Conservation (phyloP, 2,113 vertebrate genomes). For the Cheirogaleus medius region DNA sequence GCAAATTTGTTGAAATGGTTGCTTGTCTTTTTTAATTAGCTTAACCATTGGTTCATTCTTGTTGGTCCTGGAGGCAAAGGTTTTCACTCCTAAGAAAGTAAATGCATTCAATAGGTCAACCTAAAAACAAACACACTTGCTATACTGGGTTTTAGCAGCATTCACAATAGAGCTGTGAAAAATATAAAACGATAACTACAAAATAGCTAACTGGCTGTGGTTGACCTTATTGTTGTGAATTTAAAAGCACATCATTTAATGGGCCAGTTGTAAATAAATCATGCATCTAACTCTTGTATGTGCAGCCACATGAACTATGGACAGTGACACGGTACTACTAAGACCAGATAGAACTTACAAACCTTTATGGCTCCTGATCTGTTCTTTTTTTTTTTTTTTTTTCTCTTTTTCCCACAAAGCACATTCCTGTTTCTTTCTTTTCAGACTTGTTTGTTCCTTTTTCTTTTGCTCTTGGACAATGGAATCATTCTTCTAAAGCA, state of each 20-base stretch:
- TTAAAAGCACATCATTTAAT: slow-evolving; percentile 46
- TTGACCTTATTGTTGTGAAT: slow-evolving; percentile 45
- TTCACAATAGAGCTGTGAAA: slow-evolving; percentile 3
- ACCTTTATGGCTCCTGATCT: neutral
- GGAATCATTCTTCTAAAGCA: slow-evolving; percentile 66
- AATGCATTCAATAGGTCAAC: slow-evolving; percentile 12
- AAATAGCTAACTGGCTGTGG: neutral
- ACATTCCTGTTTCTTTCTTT: slow-evolving; percentile 63
- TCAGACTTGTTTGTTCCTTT: slow-evolving; percentile 67
- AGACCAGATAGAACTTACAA: neutral
- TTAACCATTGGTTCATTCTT: slow-evolving; percentile 40
- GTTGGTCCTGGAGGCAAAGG: slow-evolving; percentile 42
- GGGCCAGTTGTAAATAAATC: slow-evolving; percentile 35
- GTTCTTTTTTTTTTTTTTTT: neutral
- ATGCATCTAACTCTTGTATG: neutral
- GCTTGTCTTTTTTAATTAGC: slow-evolving; percentile 33
- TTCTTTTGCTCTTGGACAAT: slow-evolving; percentile 72
- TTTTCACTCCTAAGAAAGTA: slow-evolving; percentile 49
- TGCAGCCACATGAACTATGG: neutral
- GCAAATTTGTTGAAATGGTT: slow-evolving; percentile 2
- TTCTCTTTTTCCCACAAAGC: neutral
- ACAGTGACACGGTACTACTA: neutral
- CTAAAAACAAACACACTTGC: slow-evolving; percentile 42
- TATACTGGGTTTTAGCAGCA: slow-evolving; percentile 3
- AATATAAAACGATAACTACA: slow-evolving; percentile 45